Conservation (phyloP, 2,113 vertebrate genomes). For the Callipepla squamata region DNA sequence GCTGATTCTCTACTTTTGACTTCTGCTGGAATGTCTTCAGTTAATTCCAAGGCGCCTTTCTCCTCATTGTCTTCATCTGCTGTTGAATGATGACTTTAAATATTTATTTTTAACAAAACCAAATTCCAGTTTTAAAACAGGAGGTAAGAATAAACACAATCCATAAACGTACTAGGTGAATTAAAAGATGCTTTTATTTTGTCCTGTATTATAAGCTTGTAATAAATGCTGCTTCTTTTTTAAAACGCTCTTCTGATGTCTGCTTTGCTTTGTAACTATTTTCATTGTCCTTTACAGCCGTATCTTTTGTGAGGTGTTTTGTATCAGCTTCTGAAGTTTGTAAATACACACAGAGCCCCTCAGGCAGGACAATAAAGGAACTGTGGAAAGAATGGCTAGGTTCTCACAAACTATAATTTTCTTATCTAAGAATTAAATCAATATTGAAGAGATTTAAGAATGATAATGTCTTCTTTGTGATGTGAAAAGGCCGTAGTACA, state of each 20-base stretch:
- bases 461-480: fast-evolving
- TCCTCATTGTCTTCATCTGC: neutral
- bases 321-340: neutral
- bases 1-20: neutral
- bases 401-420: neutral
- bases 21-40: neutral
- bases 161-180: neutral
- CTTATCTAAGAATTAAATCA: neutral
- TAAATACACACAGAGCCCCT: fast-evolving
- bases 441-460: neutral
- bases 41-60: neutral
- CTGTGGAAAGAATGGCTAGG: neutral
- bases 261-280: neutral
- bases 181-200: neutral
- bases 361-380: neutral
- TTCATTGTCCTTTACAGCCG: neutral
- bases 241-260: neutral
- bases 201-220: neutral
- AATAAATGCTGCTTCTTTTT: conserved; percentile 45
- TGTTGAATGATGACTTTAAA: neutral
- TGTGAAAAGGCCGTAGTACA: neutral
- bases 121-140: neutral
- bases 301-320: neutral
- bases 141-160: neutral
- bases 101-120: neutral